Percentiles rank a stretch among this genome's conserved stretches.
Evolutionary conservation across 2,888 invertebrate genomes (phyloP).

Genomic region (Eugnorisma glareosa): DNA sequence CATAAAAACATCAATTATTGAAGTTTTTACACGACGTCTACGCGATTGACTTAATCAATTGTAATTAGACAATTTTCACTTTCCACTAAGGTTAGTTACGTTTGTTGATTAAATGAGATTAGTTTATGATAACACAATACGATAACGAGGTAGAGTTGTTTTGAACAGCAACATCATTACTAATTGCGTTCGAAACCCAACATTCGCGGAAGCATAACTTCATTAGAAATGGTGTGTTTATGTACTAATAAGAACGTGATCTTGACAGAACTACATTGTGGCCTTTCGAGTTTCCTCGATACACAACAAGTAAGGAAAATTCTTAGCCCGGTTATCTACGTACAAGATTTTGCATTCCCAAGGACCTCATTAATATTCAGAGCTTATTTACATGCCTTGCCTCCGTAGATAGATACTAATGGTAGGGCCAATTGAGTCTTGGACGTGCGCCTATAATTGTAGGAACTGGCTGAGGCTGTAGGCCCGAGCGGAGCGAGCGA

Average conservation of each 20-base stretch:
- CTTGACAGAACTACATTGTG: conserved; percentile 60
- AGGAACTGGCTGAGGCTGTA: conserved; percentile 65
- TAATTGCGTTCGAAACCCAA: conserved; percentile 42
- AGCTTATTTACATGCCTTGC: conserved; percentile 76
- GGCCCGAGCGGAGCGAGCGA: conserved; percentile 67
- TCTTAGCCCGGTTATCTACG: conserved; percentile 70
- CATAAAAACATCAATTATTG: conserved; percentile 72
- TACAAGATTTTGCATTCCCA: conserved; percentile 72
- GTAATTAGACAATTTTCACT: conserved; percentile 71
- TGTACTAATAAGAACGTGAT: conserved; percentile 54
- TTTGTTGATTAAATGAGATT: conserved; percentile 41
- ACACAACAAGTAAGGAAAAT: conserved; percentile 70
- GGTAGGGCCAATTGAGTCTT: conserved; percentile 71
- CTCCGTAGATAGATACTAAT: conserved; percentile 73
- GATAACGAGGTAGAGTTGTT: conserved; percentile 32
- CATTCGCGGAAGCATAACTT: conserved; percentile 56
- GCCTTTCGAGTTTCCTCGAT: conserved; percentile 72
- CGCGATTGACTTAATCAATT: conserved; percentile 65
- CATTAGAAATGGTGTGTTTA: conserved; percentile 59
- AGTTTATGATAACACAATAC: conserved; percentile 43
- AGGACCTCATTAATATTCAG: conserved; percentile 81
- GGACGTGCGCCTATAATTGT: conserved; percentile 77
- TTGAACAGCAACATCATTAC: conserved; percentile 31
- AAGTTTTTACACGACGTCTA: conserved; percentile 59
- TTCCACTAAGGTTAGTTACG: conserved; percentile 50